Base-by-base conservation (phyloP, 2,113 vertebrate genomes). In the Zosterops pallidus region DNA sequence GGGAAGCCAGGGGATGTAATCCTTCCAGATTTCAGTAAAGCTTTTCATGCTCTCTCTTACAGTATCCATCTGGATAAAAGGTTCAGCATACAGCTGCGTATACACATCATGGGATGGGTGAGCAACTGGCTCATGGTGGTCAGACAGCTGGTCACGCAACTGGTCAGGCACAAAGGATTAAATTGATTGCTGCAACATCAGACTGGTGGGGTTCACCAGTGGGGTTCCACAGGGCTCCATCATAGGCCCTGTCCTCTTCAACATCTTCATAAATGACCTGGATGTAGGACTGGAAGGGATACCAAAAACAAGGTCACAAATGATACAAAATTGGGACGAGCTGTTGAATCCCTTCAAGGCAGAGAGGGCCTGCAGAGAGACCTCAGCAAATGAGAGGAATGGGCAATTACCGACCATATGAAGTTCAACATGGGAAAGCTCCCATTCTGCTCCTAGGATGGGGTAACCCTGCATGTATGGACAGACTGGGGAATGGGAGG, bases 301-400 rank as follows among this genome's bases (percentile, higher is more conserved):
- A 14, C 31, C 21, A 25, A 21, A 17, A 21, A 17, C 35, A 76
- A 67, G 16, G 11, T 28, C 12, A 23, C 35, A 56, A 3, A 49
- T 28, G 3, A 57, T 12, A 35, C 2, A 15, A 7, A 75, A 8
- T 0, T 5, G 9, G 23, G 29, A 56, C 0, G 5, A 39, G 14
- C 23, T 74, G 11, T 4, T 47, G 59, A 33, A 9, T 65, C 49
- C 29, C 8, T 56, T 0, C 0, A 28, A 47, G 5, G 42, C 29
- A 56, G 12, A 1, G 15, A n/a, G 24, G 24, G 9, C 28, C 24
- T 49, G 60, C 19, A 85, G 42, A n/a, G 70, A 29, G 14, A 59
- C 11, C 42, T 29, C 53, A 35, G 25, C 25, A 59, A 35, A 41
- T 25, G 0, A 46, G 4, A 63, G n/a, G 1, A 10, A 8, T 53